Evolutionary conservation across 2,113 vertebrate genomes (phyloP).

Genomic region (Caranx ignobilis): DNA sequence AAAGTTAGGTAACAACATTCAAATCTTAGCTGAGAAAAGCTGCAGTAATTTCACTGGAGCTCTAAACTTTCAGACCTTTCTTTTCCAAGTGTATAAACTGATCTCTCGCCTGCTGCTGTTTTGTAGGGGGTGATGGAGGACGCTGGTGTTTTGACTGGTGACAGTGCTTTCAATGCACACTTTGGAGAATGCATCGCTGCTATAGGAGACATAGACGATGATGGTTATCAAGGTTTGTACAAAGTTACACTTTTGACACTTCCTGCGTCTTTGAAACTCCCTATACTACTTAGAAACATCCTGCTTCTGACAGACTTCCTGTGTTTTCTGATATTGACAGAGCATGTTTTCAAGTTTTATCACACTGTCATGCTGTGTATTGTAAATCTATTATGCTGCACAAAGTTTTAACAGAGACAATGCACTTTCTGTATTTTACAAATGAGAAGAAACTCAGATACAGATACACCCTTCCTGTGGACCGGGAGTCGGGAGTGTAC

Average conservation of each 20-base stretch:
- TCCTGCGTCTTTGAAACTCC: no score
- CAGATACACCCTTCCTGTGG: no score
- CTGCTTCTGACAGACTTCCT: neutral
- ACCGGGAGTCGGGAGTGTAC: no score
- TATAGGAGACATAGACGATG: slow-evolving; percentile 93
- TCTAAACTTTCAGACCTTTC: neutral
- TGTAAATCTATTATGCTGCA: neutral
- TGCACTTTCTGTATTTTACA: neutral
- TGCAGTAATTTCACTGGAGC: slow-evolving; percentile 22
- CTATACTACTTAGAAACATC: no score
- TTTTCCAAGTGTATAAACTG: slow-evolving; percentile 22
- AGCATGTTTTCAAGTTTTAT: neutral
- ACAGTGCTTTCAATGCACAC: slow-evolving; percentile 91
- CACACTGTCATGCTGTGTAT: neutral
- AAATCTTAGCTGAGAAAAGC: slow-evolving; percentile 38
- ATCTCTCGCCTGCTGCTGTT: slow-evolving; percentile 56
- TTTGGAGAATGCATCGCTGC: slow-evolving; percentile 93
- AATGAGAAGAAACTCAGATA: neutral
- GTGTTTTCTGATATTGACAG: no score
- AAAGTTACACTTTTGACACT: neutral
- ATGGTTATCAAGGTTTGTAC: slow-evolving; percentile 92
- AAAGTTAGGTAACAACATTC: slow-evolving; percentile 22
- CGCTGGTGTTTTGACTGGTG: slow-evolving; percentile 84
- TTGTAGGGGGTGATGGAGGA: slow-evolving; percentile 95
- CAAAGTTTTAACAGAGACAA: neutral